These are phyloP conservation scores for Ia io DNA, from an alignment of 2,113 vertebrate genomes.

Conservation along the genomic window DNA sequence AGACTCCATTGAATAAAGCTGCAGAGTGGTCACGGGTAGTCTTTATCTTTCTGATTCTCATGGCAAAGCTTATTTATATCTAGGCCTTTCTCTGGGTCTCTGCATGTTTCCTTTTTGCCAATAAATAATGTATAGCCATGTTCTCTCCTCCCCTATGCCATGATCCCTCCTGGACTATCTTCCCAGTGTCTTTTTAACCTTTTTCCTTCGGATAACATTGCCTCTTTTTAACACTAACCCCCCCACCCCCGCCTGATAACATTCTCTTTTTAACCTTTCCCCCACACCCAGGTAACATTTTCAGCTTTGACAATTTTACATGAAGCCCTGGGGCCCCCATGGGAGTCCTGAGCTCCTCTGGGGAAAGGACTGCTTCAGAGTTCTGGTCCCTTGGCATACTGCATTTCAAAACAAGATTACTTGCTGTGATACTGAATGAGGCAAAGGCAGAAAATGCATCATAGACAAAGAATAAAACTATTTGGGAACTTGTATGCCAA, in stretches of 20 bases:
- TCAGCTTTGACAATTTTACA: slow-evolving; percentile 19
- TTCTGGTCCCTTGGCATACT: slow-evolving; percentile 10
- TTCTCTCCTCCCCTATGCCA: not conserved
- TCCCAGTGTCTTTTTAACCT: not conserved
- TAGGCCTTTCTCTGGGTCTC: not conserved
- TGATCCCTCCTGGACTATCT: not conserved
- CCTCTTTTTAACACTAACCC: too few relatives aligned
- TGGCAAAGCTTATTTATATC: not conserved
- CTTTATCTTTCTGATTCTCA: slow-evolving; percentile 18
- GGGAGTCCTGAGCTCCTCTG: not conserved
- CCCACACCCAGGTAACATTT: not conserved
- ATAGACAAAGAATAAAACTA: slow-evolving; percentile 61
- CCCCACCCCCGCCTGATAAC: too few relatives aligned
- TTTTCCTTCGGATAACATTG: not conserved
- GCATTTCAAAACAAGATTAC: slow-evolving; percentile 49
- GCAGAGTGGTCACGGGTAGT: not conserved
- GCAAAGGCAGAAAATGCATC: slow-evolving; percentile 51
- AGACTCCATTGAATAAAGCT: not conserved
- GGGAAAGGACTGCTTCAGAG: not conserved
- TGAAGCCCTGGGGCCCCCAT: not conserved
- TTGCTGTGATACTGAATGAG: slow-evolving; percentile 54
- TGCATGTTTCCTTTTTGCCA: not conserved
- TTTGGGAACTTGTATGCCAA: slow-evolving; percentile 23
- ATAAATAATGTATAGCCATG: not conserved
- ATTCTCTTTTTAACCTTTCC: not conserved